Percentiles rank a stretch among this genome's conserved stretches.
phyloP scores from a whole-genome alignment of 2,113 vertebrate genomes.

The Mionectes macconnelli region DNA sequence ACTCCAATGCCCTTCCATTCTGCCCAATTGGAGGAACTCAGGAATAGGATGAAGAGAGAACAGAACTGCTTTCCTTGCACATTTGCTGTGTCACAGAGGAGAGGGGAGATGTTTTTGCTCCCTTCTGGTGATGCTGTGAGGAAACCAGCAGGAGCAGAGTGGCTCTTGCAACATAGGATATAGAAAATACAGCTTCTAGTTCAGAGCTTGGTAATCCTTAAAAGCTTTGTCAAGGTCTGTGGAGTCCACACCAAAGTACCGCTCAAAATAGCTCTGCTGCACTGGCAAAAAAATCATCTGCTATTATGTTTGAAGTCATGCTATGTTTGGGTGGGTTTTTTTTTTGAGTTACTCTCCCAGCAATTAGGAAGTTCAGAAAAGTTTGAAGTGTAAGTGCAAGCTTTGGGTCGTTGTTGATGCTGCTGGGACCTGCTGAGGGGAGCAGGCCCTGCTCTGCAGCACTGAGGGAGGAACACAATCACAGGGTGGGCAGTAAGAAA shows the following conservation, averaged over 20 bases:
- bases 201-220: not conserved
- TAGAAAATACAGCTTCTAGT: not conserved
- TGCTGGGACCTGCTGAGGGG: not conserved
- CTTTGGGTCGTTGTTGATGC: not conserved
- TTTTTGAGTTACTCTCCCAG: not conserved
- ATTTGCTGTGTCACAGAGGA: not conserved
- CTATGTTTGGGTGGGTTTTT: not conserved
- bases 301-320: not conserved
- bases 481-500: not conserved
- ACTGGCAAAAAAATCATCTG: not conserved
- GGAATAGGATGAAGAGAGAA: not conserved
- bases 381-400: not conserved
- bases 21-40: not conserved
- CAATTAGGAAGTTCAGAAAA: not conserved
- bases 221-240: not conserved
- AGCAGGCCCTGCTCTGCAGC: accelerated
- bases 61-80: not conserved
- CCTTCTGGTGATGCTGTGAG: not conserved
- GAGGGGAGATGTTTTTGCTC: slow-evolving; percentile 6
- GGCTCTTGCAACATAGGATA: not conserved
- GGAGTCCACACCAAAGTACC: not conserved
- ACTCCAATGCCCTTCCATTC: not conserved
- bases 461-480: not conserved
- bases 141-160: not conserved
- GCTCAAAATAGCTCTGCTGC: not conserved